These are phyloP conservation scores for Semotilus atromaculatus DNA, from an alignment of 2,797 vertebrate genomes.

Conservation along the genomic window DNA sequence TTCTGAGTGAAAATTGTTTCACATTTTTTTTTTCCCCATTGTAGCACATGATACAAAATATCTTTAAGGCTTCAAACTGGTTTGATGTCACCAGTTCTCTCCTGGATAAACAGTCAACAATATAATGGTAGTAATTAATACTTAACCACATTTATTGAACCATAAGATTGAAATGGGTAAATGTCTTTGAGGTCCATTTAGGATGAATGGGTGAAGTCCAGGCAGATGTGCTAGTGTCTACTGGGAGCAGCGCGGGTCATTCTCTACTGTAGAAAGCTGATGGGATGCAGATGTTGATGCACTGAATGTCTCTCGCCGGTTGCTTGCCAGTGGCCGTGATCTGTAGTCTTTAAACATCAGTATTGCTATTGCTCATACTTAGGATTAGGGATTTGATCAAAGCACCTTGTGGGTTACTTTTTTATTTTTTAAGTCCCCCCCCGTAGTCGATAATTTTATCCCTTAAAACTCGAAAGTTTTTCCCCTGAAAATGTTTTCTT, in stretches of 20 bases:
- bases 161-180: not conserved
- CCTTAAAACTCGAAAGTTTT: too few relatives aligned
- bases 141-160: not conserved
- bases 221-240: not conserved
- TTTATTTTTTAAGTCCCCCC: too few relatives aligned
- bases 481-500: too few relatives aligned
- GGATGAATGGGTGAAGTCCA: not conserved
- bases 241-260: not conserved
- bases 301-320: not conserved
- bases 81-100: not conserved
- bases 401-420: too few relatives aligned
- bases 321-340: not conserved
- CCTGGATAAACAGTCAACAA: not conserved
- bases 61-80: not conserved
- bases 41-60: not conserved
- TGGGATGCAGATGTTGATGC: slow-evolving; percentile 5
- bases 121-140: not conserved
- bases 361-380: not conserved
- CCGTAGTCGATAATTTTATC: too few relatives aligned
- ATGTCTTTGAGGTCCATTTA: too few relatives aligned
- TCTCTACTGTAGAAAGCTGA: not conserved
- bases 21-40: not conserved
- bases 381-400: not conserved
- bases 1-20: not conserved
- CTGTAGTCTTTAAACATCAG: not conserved